Conservation (phyloP, 2,113 vertebrate species). For the Hyperopisus bebe region DNA sequence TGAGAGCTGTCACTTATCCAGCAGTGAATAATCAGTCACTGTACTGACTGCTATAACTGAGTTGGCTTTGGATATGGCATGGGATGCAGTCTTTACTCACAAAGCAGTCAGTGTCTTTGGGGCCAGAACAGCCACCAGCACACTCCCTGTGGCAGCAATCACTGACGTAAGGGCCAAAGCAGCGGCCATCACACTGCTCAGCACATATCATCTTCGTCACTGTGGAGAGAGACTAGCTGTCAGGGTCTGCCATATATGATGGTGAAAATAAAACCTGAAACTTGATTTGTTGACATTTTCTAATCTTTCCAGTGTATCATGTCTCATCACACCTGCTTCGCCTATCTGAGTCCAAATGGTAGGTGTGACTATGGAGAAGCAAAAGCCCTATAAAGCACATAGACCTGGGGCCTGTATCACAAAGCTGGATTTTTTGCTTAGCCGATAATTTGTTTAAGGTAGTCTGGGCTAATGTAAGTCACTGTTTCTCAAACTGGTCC, state of each 20-base stretch:
- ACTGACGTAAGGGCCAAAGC: constrained; percentile 91
- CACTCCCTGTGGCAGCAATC: constrained; percentile 97
- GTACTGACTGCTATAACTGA: neutral
- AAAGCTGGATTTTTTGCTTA: neutral
- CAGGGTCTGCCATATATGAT: neutral
- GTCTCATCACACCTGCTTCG: neutral
- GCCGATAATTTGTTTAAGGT: neutral
- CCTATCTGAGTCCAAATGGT: neutral
- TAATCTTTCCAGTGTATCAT: neutral
- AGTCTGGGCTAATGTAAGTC: neutral
- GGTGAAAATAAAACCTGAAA: neutral
- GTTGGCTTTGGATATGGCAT: neutral
- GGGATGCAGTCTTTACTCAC: constrained; percentile 59
- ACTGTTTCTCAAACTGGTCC: neutral
- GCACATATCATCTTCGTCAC: constrained; percentile 95
- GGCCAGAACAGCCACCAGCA: constrained; percentile 90
- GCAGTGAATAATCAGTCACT: neutral
- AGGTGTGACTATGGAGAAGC: neutral
- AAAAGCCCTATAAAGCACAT: neutral
- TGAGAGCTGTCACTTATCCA: neutral
- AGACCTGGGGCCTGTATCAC: neutral
- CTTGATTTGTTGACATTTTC: neutral
- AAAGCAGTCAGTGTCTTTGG: constrained; percentile 95
- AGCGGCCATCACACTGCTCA: constrained; percentile 92
- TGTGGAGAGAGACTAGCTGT: constrained; percentile 43